phyloP scores from a whole-genome alignment of 1,140 invertebrate species.

The Ganaspis sp. region DNA sequence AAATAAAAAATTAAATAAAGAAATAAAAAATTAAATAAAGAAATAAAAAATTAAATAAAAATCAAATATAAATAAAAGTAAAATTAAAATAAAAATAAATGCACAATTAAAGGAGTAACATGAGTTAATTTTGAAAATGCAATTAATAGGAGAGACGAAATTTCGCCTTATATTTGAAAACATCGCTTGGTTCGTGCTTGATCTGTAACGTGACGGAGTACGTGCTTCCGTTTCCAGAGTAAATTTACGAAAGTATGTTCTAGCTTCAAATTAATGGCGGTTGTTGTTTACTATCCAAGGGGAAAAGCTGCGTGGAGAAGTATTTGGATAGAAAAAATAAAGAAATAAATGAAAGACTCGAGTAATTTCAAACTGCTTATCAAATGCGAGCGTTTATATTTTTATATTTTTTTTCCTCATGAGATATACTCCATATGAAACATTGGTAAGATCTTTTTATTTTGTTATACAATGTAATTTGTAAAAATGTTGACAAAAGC shows the following conservation, averaged over 20 bases:
- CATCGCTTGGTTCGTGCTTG: slow-evolving; percentile 9
- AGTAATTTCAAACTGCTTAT: slow-evolving; percentile 27
- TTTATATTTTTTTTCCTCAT: not conserved
- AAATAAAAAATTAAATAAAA: no score
- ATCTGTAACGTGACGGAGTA: slow-evolving; percentile 11
- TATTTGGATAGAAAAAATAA: not conserved
- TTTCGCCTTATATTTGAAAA: not conserved
- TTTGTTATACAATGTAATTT: slow-evolving; percentile 28
- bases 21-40: no score
- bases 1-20: no score
- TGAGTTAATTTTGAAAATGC: slow-evolving; percentile 6
- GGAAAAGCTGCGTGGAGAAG: not conserved
- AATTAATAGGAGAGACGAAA: slow-evolving; percentile 1
- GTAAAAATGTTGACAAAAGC: slow-evolving; percentile 30
- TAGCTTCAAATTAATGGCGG: slow-evolving; percentile 22
- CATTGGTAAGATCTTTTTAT: slow-evolving; percentile 14
- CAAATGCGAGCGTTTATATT: slow-evolving; percentile 29
- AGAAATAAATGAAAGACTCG: slow-evolving; percentile 6
- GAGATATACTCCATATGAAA: slow-evolving; percentile 29
- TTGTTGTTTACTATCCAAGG: slow-evolving; percentile 25
- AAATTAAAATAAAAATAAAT: not conserved
- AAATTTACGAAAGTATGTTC: slow-evolving; percentile 25
- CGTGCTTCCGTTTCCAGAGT: slow-evolving; percentile 26
- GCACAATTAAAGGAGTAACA: not conserved
- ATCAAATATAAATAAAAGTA: not conserved